A percentile compares a stretch with the other conserved stretches of the same genome.
Evolutionary conservation across 2,113 vertebrate species (phyloP).

Genomic region (Chamaetylas fuelleborni): DNA sequence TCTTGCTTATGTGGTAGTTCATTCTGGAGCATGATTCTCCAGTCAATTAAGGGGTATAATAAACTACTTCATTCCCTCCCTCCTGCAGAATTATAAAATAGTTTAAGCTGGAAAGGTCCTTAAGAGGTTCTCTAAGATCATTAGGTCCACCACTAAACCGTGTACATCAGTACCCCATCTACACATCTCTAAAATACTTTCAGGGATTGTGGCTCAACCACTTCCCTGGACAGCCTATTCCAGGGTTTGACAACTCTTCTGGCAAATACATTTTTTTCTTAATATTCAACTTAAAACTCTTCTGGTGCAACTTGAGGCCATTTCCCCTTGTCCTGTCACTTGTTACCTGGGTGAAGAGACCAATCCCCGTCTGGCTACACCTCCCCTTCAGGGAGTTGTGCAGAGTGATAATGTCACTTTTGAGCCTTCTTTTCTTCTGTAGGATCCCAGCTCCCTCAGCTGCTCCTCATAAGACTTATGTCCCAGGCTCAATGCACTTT

Average conservation of each 20-base stretch:
- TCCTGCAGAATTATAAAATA: not conserved
- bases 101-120: not conserved
- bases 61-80: not conserved
- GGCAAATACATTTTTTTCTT: not conserved
- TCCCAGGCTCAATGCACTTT: not conserved
- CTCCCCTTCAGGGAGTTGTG: not conserved
- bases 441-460: not conserved
- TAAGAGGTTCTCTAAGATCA: not conserved
- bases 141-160: not conserved
- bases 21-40: not conserved
- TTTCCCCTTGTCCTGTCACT: not conserved
- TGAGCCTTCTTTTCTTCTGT: not conserved
- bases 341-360: not conserved
- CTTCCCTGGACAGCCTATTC: not conserved
- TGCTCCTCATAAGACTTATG: not conserved
- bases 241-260: not conserved
- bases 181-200: not conserved
- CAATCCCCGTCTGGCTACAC: not conserved
- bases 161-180: not conserved
- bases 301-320: not conserved
- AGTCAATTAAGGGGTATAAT: not conserved
- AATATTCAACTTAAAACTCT: not conserved
- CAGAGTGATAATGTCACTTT: no score
- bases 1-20: rapidly evolving
- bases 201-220: not conserved